Base-by-base conservation (phyloP, 2,113 vertebrate genomes). In the Aythya baeri region DNA sequence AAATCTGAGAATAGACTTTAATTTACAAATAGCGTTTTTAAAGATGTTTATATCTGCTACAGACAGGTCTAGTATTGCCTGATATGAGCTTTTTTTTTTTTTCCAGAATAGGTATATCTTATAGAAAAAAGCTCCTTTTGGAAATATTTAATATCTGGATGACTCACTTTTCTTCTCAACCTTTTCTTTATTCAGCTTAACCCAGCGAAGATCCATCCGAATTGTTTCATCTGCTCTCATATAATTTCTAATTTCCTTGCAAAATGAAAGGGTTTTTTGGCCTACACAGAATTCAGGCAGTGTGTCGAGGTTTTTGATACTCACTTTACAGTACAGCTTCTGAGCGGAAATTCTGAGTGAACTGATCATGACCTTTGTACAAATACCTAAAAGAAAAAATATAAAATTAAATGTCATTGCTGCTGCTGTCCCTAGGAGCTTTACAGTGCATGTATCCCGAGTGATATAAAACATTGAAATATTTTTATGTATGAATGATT, bases 341-440 rank as follows among this genome's bases (percentile, higher is more conserved):
- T 86, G 65, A 90, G 27, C 41, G 88, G 79, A 80, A 90, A 50
- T 41, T 46, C 54, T 50, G 38, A 43, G 17, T 72, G 57, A 85
- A 32, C 3, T 17, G 23, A 31, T 31, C 11, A 11, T 3, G 18
- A 49, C 4, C 16, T 73, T 8, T 26, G 62, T 66, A 72, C 25
- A 79, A n/a, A 63, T 55, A n/a, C 36, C 54, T 11, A 14, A 65
- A 61, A 80, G 18, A 52, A 83, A 79, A 79, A 34, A 25, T 6
- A 1, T 11, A 16, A 11, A 3, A 4, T 11, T 34, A 46, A 32
- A 76, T 29, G 8, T 62, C 52, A 36, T 16, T 2, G 2, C n/a
- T 55, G 5, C 16, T 57, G 38, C 52, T 79, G 62, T 29, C 7
- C 6, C 4, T 27, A 17, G 5, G 2, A 68, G 8, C 18, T 74